Evolutionary conservation across 2,888 invertebrate genomes (phyloP).

Genomic region (Eupithecia pulchellata): DNA sequence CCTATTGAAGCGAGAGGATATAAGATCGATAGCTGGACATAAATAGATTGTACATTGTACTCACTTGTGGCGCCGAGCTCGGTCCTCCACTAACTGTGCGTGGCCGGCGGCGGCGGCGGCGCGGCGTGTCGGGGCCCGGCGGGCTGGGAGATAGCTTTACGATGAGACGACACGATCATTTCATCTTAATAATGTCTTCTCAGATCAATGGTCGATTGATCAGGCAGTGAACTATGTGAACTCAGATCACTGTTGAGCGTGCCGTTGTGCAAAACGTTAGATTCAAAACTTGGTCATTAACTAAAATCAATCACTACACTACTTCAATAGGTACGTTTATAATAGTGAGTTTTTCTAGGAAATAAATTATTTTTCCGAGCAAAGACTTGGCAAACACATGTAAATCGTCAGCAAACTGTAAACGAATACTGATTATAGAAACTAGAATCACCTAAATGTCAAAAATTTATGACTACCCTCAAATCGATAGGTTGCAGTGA

Average conservation of each 20-base stretch:
- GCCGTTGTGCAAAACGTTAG: neutral
- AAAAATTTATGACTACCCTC: neutral
- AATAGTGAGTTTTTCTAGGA: neutral
- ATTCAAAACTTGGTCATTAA: neutral
- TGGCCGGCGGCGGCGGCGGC: neutral
- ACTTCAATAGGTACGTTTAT: neutral
- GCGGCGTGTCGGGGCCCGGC: no score
- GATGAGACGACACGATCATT: neutral
- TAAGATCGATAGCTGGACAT: constrained; percentile 24
- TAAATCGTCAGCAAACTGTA: neutral
- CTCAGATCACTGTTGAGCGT: neutral
- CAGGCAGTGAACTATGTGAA: neutral
- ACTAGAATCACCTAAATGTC: no score
- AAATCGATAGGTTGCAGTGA: neutral
- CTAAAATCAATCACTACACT: neutral
- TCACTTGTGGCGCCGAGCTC: constrained; percentile 27
- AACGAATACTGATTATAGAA: no score
- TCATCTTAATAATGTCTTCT: no score
- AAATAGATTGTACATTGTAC: constrained; percentile 23
- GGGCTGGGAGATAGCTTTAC: neutral
- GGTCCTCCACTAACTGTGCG: constrained; percentile 23
- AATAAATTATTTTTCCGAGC: neutral
- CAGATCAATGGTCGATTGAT: neutral
- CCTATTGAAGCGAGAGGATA: neutral
- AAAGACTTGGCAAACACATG: neutral